Evolutionary conservation across 1,140 invertebrate genomes (phyloP).

Genomic region (Drosophila biarmipes): DNA sequence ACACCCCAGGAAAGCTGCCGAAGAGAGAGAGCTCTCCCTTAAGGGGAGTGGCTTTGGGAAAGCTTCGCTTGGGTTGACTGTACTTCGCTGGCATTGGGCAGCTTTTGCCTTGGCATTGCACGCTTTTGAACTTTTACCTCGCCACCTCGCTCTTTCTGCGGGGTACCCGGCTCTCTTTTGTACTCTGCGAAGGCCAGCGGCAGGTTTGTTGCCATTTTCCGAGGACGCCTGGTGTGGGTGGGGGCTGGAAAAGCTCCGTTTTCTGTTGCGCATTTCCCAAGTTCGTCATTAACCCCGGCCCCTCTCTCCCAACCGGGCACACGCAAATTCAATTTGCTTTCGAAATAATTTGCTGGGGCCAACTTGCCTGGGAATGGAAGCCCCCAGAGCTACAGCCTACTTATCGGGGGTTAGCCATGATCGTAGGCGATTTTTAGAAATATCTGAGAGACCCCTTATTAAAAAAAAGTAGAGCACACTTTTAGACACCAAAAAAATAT

Average conservation of each 20-base stretch:
- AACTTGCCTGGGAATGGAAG: conserved; percentile 52
- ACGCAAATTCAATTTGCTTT: conserved; percentile 72
- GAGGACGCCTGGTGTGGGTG: neutral
- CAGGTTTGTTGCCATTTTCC: conserved; percentile 52
- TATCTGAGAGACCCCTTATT: neutral
- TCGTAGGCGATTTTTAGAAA: neutral
- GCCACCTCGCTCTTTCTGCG: conserved; percentile 1
- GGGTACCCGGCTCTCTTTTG: conserved; percentile 18
- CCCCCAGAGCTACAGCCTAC: conserved; percentile 35
- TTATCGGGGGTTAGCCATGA: conserved; percentile 12
- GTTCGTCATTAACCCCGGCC: conserved; percentile 55
- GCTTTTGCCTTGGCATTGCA: conserved; percentile 80
- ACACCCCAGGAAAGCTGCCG: conserved; percentile 7
- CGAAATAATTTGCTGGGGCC: conserved; percentile 34
- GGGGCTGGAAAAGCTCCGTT: conserved; percentile 37
- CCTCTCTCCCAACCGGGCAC: neutral
- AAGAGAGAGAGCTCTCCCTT: conserved; percentile 32
- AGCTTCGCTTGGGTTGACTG: conserved; percentile 72
- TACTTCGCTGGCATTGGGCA: conserved; percentile 70
- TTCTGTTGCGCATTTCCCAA: conserved; percentile 76
- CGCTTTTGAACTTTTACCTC: conserved; percentile 68
- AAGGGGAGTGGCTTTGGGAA: conserved; percentile 31
- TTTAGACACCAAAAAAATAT: too few relatives aligned
- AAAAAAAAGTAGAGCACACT: too few relatives aligned
- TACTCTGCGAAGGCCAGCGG: conserved; percentile 45